Base-by-base conservation (phyloP, 2,113 vertebrate species). In the Merops nubicus region DNA sequence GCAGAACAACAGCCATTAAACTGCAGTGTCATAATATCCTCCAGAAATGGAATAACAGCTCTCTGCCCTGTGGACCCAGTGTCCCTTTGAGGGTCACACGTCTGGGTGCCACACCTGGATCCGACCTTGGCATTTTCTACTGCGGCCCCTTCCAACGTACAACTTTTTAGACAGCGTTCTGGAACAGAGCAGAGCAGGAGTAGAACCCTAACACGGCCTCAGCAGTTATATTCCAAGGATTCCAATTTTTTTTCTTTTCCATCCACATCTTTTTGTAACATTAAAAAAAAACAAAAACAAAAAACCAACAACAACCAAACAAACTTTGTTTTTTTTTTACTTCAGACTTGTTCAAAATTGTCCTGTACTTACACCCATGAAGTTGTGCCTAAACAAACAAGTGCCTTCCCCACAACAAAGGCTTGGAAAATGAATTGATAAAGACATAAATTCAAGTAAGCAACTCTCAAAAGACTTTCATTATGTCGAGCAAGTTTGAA, bases 1-100 rank as follows among this genome's bases (percentile, higher is more conserved):
- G 88, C 96, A 88, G 89, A 97, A 97, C 91, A 90, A 68, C 65
- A 95, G 42, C 36, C 74, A 88, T 88, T 96, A 89, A 92, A 91
- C 26, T 89, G 16, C 38, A 89, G 63, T 45, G 95, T 93, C 93
- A 70, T 69, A 63, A 88, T 92, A 82, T 75, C 53, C 72, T 95
- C 84, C 48, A 60, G 83, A 96, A 94, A 70, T 22, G 1, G 65
- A 94, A 77, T 8, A 45, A 5, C 0, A 3, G 69, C 31, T 81
- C 16, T 38, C 68, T 72, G 9, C 17, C n/a, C 65, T 85, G 54
- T 19, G 6, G 29, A 85, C 33, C 48, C 47, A 64, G 28, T 28
- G 17, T 42, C 34, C 18, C 28, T 77, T 67, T 5, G 5, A 85
- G 29, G 12, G 23, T 18, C 31, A 70, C 50, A 51, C 17, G 56